Conservation (phyloP, 1,140 invertebrate genomes). For the Danaus plexippus region DNA sequence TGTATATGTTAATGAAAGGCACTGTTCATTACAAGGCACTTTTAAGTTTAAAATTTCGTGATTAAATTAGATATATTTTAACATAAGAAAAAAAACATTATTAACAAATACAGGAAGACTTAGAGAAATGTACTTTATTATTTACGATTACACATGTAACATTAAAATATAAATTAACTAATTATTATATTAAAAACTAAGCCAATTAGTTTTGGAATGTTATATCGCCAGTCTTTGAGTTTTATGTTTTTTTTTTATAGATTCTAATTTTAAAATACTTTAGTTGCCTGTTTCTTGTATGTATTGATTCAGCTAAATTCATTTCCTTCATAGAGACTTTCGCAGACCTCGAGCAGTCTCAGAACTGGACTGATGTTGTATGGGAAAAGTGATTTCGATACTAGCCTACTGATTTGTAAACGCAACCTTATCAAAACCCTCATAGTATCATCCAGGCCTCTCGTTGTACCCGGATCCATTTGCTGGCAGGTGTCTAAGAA, state of each 20-base stretch:
- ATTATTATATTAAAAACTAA: conserved; percentile 7
- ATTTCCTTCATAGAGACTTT: conserved; percentile 88
- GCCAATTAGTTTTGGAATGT: conserved; percentile 46
- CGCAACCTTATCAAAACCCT: conserved; percentile 84
- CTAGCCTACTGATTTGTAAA: conserved; percentile 85
- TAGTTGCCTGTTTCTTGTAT: background rate
- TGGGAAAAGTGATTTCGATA: conserved; percentile 86
- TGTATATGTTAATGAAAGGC: too few species aligned
- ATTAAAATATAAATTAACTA: too few species aligned
- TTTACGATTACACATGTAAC: too few species aligned
- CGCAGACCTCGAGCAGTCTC: conserved; percentile 86
- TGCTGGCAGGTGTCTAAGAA: conserved; percentile 83
- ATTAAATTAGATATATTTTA: too few species aligned
- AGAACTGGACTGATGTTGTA: conserved; percentile 93
- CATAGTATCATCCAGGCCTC: conserved; percentile 87
- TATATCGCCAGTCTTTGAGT: conserved; percentile 39
- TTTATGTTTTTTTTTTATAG: too few species aligned
- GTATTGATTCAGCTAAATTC: conserved; percentile 74
- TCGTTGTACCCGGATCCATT: conserved; percentile 66
- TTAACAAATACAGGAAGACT: too few species aligned
- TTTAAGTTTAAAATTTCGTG: too few species aligned
- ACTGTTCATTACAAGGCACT: too few species aligned
- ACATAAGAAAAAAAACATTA: too few species aligned
- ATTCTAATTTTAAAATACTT: too few species aligned
- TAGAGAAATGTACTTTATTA: too few species aligned